Conservation (phyloP, 2,888 invertebrate species). For the Notodonta ziczac region DNA sequence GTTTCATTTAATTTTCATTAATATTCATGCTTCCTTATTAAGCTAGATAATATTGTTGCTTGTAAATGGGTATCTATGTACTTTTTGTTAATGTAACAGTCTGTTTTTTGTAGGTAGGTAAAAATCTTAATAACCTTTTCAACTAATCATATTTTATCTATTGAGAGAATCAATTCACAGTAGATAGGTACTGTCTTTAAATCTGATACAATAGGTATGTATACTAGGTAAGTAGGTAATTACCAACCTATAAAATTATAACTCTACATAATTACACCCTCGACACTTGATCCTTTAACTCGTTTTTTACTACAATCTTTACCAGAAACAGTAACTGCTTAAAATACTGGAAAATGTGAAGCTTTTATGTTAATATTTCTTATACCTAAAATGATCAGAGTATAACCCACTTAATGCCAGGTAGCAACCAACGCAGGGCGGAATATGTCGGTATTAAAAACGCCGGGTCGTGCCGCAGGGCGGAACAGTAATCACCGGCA, state of each 20-base stretch:
- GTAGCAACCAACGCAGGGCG: slow-evolving; percentile 34
- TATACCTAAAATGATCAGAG: slow-evolving; percentile 42
- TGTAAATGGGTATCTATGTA: not conserved
- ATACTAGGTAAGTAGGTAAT: no score
- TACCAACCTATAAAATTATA: no score
- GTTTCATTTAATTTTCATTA: not conserved
- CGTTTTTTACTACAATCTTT: slow-evolving; percentile 20
- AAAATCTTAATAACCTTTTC: no score
- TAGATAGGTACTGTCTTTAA: no score
- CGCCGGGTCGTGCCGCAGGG: slow-evolving; percentile 51
- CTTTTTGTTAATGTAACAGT: no score
- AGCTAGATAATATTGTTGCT: not conserved
- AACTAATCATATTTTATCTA: no score
- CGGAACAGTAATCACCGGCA: slow-evolving; percentile 57
- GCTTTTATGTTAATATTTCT: slow-evolving; percentile 31
- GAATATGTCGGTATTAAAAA: slow-evolving; percentile 52
- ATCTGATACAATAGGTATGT: no score
- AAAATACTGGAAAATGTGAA: not conserved
- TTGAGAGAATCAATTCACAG: no score
- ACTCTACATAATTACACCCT: slow-evolving; percentile 11
- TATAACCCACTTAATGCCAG: slow-evolving; percentile 38
- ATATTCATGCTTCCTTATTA: slow-evolving; percentile 3
- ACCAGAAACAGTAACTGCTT: not conserved
- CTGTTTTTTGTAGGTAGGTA: no score
- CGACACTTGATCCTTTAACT: slow-evolving; percentile 25